These are phyloP conservation scores for Eubasilissa splendida DNA, from an alignment of 2,888 invertebrate species.

Conservation along the genomic window DNA sequence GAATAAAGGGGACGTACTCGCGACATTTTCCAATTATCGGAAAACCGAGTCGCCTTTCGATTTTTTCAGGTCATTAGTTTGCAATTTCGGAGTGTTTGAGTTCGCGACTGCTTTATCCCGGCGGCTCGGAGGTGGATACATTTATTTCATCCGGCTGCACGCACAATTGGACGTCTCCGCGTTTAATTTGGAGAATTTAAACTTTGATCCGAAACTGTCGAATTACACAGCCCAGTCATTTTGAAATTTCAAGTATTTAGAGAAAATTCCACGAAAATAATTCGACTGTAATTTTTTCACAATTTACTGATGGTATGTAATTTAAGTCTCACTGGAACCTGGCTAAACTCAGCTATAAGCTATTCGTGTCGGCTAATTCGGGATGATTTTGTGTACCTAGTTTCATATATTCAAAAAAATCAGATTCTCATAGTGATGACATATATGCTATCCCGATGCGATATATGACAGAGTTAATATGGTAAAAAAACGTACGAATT, in stretches of 20 bases:
- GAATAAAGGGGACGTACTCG: constrained; percentile 42
- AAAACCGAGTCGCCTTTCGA: constrained; percentile 46
- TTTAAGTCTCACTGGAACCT: too few species aligned
- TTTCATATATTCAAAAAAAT: too few species aligned
- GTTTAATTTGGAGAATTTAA: constrained; percentile 38
- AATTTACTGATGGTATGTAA: too few species aligned
- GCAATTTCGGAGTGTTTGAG: constrained; percentile 44
- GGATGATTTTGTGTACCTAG: too few species aligned
- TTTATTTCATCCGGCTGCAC: constrained; percentile 34
- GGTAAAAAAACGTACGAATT: too few species aligned
- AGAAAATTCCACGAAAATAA: too few species aligned
- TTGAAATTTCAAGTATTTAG: not conserved
- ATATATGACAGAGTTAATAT: too few species aligned
- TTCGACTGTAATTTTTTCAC: too few species aligned
- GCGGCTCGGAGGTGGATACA: not conserved
- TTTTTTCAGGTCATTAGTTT: constrained; percentile 56
- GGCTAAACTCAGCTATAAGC: too few species aligned
- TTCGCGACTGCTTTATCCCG: constrained; percentile 29
- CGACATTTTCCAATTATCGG: constrained; percentile 55
- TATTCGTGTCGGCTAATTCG: too few species aligned
- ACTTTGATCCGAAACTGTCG: constrained; percentile 29
- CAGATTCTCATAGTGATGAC: too few species aligned
- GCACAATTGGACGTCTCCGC: constrained; percentile 36
- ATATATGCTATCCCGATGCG: too few species aligned
- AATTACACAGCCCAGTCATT: constrained; percentile 31